Evolutionary conservation across 2,797 vertebrate genomes (phyloP), one percentile per base, ranked within the genome.

Genomic region (Cephalopachus bancanus): DNA sequence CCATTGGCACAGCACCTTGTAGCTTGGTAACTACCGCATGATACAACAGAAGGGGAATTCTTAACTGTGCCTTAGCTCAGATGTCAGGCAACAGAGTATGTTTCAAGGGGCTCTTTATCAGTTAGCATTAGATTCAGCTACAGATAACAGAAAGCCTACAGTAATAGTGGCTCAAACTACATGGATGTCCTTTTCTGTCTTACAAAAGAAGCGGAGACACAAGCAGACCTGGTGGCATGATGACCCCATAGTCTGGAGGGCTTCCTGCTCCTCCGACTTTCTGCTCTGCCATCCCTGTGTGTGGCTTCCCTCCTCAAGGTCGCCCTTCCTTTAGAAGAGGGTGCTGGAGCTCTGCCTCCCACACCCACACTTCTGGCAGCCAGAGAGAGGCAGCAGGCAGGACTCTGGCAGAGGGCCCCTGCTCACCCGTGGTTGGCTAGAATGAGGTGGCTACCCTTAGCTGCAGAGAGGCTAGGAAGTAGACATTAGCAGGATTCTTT

Each of bases 11-110:
- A 80, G 53, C 55, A 83, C 44, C 30, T 64, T 53, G 71, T 65
- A 60, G 71, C 89, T 76, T 57, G 59, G 5, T 69, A 78, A 75
- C 78, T 93, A 51, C 83, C 51, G 85, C 78, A 62, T 37, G 57
- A 92, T 67, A 16, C 80, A 84, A 74, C 37, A 94, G 83, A 72
- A 92, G 83, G 81, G 86, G 59, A 83, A 75, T 88, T 71, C 86
- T 96, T 89, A 76, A 94, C 14, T 94, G 83, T 78, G 62, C 86
- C 75, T 83, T 44, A 69, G 79, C 69, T 95, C 76, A 44, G 30
- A 60, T 55, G 81, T 95, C 64, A 85, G 86, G 85, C 78, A 90
- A 90, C n/a, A 85, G 80, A 67, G 10, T 60, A 57, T 16, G 22
- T 72, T 86, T 59, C 67, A 62, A 79, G 78, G 44, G 83, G 33